Percentiles rank a stretch among this genome's conserved stretches.
Evolutionary conservation across 2,113 vertebrate genomes (phyloP).

Genomic region (Tetrax tetrax): DNA sequence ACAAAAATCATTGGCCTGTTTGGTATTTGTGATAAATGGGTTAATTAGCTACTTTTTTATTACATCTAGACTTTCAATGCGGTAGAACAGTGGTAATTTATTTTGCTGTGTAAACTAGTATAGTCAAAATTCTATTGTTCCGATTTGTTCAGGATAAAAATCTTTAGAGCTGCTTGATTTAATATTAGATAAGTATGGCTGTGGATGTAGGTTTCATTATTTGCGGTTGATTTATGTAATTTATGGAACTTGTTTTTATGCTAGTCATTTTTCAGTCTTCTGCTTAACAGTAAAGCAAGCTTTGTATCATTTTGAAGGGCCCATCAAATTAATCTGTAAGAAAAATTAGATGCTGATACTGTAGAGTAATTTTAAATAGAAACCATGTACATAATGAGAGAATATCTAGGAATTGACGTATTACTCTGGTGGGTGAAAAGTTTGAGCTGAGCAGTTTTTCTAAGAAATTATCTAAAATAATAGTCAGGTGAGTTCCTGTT

Average conservation of each 20-base stretch:
- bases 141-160: constrained; percentile 28
- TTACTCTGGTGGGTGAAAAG: not conserved
- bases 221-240: not conserved
- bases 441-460: not conserved
- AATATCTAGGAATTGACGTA: not conserved
- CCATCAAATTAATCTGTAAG: not conserved
- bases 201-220: not conserved
- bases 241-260: not conserved
- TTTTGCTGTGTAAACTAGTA: constrained; percentile 46
- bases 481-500: not conserved
- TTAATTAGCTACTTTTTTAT: constrained; percentile 69
- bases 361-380: not conserved
- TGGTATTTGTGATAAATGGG: constrained; percentile 74
- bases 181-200: not conserved
- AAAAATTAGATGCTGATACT: not conserved
- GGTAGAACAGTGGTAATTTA: constrained; percentile 54
- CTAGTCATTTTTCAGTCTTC: not conserved
- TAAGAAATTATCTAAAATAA: not conserved
- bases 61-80: constrained; percentile 31
- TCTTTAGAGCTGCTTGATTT: not conserved
- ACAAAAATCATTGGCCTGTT: constrained; percentile 71
- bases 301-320: not conserved
- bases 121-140: constrained; percentile 33
- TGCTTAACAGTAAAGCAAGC: not conserved
- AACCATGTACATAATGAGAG: fast-evolving